Evolutionary conservation across 2,113 vertebrate species (phyloP).

Genomic region (Pyxicephalus adspersus): DNA sequence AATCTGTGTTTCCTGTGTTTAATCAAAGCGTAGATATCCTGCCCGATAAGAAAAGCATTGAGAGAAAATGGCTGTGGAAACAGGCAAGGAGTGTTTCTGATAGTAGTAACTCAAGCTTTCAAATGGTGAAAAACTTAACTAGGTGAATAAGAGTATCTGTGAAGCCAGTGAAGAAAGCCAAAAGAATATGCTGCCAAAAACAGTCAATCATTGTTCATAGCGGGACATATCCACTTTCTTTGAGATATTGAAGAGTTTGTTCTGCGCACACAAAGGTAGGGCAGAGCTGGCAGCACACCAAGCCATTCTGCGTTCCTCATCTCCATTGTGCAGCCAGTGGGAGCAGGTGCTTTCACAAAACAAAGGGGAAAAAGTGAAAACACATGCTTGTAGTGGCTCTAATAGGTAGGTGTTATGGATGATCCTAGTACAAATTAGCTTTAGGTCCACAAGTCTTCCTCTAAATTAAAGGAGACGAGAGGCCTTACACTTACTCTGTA

Average conservation of each 20-base stretch:
- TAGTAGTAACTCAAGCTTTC: conserved; percentile 60
- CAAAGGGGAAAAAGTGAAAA: conserved; percentile 55
- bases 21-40: conserved; percentile 49
- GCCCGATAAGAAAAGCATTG: conserved; percentile 37
- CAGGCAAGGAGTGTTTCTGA: conserved; percentile 44
- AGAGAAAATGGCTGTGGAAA: conserved; percentile 32
- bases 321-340: conserved; percentile 58
- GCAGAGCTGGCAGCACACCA: conserved; percentile 52
- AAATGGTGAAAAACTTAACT: conserved; percentile 64
- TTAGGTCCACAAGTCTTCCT: conserved; percentile 58
- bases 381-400: conserved; percentile 15
- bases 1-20: conserved; percentile 49
- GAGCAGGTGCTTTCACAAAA: conserved; percentile 54
- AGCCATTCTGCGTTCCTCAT: conserved; percentile 58
- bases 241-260: conserved; percentile 59
- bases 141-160: conserved; percentile 59
- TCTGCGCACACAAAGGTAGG: conserved; percentile 60
- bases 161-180: conserved; percentile 64
- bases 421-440: conserved; percentile 56
- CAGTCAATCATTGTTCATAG: conserved; percentile 60
- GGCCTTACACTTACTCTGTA: conserved; percentile 41
- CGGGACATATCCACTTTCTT: conserved; percentile 61
- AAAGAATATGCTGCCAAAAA: conserved; percentile 58
- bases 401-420: conserved; percentile 46
- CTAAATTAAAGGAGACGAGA: conserved; percentile 50